Percentiles rank a stretch among this genome's conserved stretches.
These are phyloP conservation scores for Phortica okadai DNA, from an alignment of 2,888 invertebrate species.

Conservation along the genomic window DNA sequence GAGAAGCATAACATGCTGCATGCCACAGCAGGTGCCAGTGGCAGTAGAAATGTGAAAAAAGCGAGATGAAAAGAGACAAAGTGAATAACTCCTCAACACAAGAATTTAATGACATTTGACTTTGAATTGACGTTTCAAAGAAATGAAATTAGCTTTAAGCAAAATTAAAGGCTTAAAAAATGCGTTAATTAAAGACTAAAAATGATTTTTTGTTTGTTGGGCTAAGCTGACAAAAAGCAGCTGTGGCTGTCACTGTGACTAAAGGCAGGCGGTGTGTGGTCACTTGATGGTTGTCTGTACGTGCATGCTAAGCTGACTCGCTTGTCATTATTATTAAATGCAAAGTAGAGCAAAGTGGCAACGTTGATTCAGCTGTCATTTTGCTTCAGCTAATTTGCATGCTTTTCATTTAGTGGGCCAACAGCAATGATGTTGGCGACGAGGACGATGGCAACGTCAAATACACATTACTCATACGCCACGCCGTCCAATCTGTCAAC, in stretches of 20 bases:
- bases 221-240: too few species aligned
- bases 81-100: too few species aligned
- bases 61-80: too few species aligned
- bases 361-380: neutral
- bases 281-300: neutral
- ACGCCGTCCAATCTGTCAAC: conserved; percentile 27
- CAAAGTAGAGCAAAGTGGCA: conserved; percentile 2
- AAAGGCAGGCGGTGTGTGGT: too few species aligned
- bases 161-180: too few species aligned
- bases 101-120: too few species aligned
- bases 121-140: too few species aligned
- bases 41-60: too few species aligned
- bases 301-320: neutral
- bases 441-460: neutral
- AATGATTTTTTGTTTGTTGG: too few species aligned
- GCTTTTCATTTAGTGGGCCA: conserved; percentile 8
- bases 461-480: conserved; percentile 20
- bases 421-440: neutral
- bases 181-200: too few species aligned
- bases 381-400: conserved; percentile 25
- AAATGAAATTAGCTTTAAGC: too few species aligned
- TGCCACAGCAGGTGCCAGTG: conserved; percentile 41
- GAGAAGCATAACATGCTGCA: conserved; percentile 11
- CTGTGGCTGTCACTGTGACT: too few species aligned
- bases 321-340: conserved; percentile 14